Evolutionary conservation across 2,113 vertebrate genomes (phyloP), one percentile per base, ranked within the genome.

Genomic region (Ondatra zibethicus): DNA sequence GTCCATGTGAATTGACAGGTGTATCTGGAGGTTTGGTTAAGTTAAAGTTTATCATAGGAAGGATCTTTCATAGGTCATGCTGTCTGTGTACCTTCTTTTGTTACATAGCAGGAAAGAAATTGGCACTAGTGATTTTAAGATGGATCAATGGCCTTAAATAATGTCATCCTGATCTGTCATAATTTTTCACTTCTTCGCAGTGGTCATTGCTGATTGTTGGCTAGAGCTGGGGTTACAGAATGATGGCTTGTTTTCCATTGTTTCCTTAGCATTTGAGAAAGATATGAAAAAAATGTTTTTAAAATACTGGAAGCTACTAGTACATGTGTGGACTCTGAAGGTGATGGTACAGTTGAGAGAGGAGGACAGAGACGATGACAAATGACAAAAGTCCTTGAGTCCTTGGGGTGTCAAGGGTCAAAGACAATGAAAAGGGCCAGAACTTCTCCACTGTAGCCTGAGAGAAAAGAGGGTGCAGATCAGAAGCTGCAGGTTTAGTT

Each of bases 1-100:
- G 65, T 93, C 91, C 76, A 72, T 88, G 23, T 63, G 58, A 93
- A 77, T 88, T 92, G 77, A 72, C 84, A 91, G 36, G 50, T 93
- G 45, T 13, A 73, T 92, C 23, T 88, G 63, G 13, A 78, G 5
- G 29, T 52, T 72, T 95, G 25, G 70, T 84, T 78, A 65, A 25
- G 72, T 77, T 50, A 42, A 75, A 73, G 42, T 75, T 82, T 82
- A 88, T 81, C 68, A n/a, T 88, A 66, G 36, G n/a, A 91, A 93
- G 92, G 76, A 39, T 84, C 39, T 42, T 95, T 80, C 73, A 63
- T 76, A 88, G 36, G 76, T 91, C 50, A 93, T 93, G 42, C 4
- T 47, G 39, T 87, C 3, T 31, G 10, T 95, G 27, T 95, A 82
- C 81, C 61, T 77, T 50, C 47, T 76, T 5, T 88, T 82, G 12